Conservation (phyloP, 2,113 vertebrate species). For the Crotalus horridus region DNA sequence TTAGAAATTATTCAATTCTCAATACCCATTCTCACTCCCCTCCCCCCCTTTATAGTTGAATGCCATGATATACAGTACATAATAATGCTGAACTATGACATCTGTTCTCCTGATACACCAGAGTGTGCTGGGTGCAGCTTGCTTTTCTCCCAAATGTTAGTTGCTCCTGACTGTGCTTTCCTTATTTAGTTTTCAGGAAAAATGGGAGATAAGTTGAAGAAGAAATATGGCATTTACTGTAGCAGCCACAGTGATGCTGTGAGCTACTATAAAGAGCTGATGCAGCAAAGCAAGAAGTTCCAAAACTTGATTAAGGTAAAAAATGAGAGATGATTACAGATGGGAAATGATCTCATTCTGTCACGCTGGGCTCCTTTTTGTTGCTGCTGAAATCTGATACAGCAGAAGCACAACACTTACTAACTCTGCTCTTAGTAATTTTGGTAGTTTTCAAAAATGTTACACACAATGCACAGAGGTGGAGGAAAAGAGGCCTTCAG, state of each 20-base stretch:
- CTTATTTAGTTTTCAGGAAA: constrained; percentile 87
- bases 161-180: neutral
- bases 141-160: neutral
- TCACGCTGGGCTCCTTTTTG: neutral
- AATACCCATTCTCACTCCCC: neutral
- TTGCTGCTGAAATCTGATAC: neutral
- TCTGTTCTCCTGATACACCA: neutral
- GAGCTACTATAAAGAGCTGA: constrained; percentile 85
- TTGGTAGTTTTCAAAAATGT: neutral
- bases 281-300: constrained; percentile 94
- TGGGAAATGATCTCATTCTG: neutral
- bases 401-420: neutral
- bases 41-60: neutral
- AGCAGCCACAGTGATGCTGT: constrained; percentile 88
- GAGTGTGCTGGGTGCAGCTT: too few relatives aligned
- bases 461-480: neutral
- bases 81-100: neutral
- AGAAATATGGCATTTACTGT: constrained; percentile 86
- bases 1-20: neutral
- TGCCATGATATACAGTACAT: neutral
- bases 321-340: fast-evolving
- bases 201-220: constrained; percentile 86
- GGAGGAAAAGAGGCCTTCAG: neutral
- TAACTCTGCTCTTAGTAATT: neutral
- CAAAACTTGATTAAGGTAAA: constrained; percentile 90